Conservation (phyloP, 2,113 vertebrate genomes). For the Pan troglodytes region NHGRI_mPanTro3-v2.1_pri NC_072403.2:97815501-97816000, state of each 20-base stretch:
- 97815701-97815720: neutral
- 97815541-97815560: neutral
- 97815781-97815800: neutral
- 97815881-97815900: neutral
- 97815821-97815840: neutral
- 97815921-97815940: neutral
- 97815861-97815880: neutral
- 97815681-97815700: neutral
- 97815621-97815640: neutral
- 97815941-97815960: neutral
- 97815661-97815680: neutral
- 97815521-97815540: neutral
- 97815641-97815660: neutral
- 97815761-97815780: neutral
- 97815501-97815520: neutral
- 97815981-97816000: neutral
- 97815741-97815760: neutral
- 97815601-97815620: neutral
- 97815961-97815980: neutral
- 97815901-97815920: neutral
- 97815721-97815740: neutral
- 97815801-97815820: neutral
- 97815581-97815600: neutral
- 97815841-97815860: neutral
- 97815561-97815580: neutral